Evolutionary conservation across 2,797 vertebrate species (phyloP), one percentile per base, ranked within the genome.

Genomic region (Melanotaenia trifasciata): DNA sequence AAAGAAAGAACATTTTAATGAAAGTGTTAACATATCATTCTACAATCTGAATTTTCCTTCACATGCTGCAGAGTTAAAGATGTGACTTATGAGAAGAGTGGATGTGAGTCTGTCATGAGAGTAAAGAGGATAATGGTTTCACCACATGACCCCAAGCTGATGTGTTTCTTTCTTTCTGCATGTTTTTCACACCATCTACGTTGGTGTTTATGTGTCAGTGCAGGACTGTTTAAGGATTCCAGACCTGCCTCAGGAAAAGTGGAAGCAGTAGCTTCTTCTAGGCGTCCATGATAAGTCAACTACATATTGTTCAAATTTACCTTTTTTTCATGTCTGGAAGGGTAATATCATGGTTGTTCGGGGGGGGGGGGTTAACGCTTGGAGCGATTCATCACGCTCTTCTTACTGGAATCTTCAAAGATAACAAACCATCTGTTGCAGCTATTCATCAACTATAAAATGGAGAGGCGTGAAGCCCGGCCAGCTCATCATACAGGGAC

Each of bases 321-420:
- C 86, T 88, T 89, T 94, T 93, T 77, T 72, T 54, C 51, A 30
- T 47, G 65, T 63, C 74, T 47, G 16, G 62, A 80, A 70, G 56
- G 73, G 64, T 35, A 60, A 62, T 14, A 30, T 74, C 69, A 71
- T 65, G 81, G 64, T 12, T 9, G 35, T 35, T 16, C 59, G 59
- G 36, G 45, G 60, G 58, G 26, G 28, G 57, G 72, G 72, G 63
- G 78, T 50, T 57, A 57, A 91, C 94, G 94, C 93, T 93, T 89
- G 92, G 91, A 93, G 90, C 89, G 86, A 97, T 97, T 97, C 93
- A 96, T 96, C 96, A 97, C 94, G 94, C 96, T 95, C 93, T 66
- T 96, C 95, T 86, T 90, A 75, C 94, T 93, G 95, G 94, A 94
- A 92, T 95, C 95, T 97, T 98, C 96, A 98, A 97, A 97, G 96